These are phyloP conservation scores for Phenganax subtilis DNA, from an alignment of 92 coral and sea anemone species.

Conservation along the genomic window DNA sequence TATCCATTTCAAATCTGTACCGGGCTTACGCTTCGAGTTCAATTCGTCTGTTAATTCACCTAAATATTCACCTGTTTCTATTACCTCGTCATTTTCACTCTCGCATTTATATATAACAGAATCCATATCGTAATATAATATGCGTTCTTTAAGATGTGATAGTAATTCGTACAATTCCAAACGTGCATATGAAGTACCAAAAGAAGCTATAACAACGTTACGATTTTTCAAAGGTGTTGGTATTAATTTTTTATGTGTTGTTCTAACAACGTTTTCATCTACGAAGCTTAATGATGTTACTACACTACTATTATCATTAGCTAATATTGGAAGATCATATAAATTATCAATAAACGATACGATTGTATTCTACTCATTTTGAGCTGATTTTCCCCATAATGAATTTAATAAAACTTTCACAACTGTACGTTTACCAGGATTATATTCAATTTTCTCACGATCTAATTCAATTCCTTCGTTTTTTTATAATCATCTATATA, in stretches of 20 bases:
- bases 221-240: background rate
- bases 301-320: too few species aligned
- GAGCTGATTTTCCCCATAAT: too few species aligned
- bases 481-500: slow-evolving; percentile 11
- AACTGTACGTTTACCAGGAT: slow-evolving; percentile 14
- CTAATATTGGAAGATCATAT: background rate
- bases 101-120: slow-evolving; percentile 20
- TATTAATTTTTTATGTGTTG: background rate
- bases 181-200: background rate
- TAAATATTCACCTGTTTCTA: slow-evolving; percentile 17
- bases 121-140: slow-evolving; percentile 24
- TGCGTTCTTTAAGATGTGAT: background rate
- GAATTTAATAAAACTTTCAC: too few species aligned
- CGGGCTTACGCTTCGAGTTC: too few species aligned
- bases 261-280: background rate
- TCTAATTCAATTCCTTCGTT: slow-evolving; percentile 24
- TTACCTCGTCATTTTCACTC: background rate
- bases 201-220: too few species aligned
- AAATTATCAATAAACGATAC: slow-evolving; percentile 25
- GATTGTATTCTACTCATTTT: slow-evolving; percentile 11
- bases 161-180: slow-evolving; percentile 11
- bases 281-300: too few species aligned
- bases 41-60: slow-evolving; percentile 28
- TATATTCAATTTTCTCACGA: slow-evolving; percentile 14
- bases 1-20: background rate